Percentiles rank a stretch among this genome's conserved stretches.
These are phyloP conservation scores for Lerista edwardsae DNA, from an alignment of 2,797 vertebrate species.

Conservation along the genomic window DNA sequence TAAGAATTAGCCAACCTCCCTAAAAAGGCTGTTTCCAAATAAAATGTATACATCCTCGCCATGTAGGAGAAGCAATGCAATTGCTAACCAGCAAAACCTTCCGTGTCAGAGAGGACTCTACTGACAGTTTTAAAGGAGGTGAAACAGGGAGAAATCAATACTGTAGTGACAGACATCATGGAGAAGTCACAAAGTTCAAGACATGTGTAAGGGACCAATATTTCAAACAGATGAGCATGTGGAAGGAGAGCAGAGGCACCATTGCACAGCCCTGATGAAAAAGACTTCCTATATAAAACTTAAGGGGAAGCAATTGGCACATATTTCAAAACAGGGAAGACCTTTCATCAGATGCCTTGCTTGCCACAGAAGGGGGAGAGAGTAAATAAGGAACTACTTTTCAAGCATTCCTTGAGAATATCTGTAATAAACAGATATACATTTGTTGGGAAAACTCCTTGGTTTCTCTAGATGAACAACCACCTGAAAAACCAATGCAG, in stretches of 20 bases:
- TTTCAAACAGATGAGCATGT: constrained; percentile 38
- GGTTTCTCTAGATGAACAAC: neutral
- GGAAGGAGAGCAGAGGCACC: neutral
- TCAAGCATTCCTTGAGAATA: neutral
- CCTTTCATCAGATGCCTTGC: neutral
- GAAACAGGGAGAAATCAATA: constrained; percentile 40
- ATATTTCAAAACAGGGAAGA: constrained; percentile 25
- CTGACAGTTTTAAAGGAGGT: constrained; percentile 30
- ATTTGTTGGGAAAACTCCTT: neutral
- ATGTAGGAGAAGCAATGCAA: constrained; percentile 9
- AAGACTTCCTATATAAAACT: constrained; percentile 21
- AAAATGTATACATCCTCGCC: neutral
- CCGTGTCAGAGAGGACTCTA: neutral
- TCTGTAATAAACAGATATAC: neutral
- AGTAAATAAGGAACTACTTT: constrained; percentile 15
- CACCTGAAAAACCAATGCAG: neutral
- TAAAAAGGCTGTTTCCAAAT: constrained; percentile 1
- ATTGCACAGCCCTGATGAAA: neutral
- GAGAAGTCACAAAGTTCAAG: constrained; percentile 42
- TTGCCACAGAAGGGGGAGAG: neutral
- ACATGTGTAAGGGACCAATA: constrained; percentile 29
- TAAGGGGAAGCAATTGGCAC: constrained; percentile 3
- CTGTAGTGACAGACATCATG: constrained; percentile 33
- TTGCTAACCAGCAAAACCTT: constrained; percentile 24
- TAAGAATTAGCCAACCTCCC: neutral